phyloP scores from a whole-genome alignment of 2,888 invertebrate species.

The Parasteatoda lunata region DNA sequence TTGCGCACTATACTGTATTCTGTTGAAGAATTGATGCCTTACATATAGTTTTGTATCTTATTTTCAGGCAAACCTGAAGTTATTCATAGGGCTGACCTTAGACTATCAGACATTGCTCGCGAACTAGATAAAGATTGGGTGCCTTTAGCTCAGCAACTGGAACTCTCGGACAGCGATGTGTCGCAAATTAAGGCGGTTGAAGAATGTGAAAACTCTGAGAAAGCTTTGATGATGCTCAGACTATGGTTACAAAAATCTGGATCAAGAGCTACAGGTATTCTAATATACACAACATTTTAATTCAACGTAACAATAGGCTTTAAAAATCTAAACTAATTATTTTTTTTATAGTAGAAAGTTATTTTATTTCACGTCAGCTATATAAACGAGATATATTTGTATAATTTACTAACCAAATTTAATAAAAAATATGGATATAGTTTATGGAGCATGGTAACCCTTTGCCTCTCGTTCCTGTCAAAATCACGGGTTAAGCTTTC shows the following conservation, averaged over 20 bases:
- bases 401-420: no score
- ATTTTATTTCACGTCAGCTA: no score
- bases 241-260: slow-evolving; percentile 88
- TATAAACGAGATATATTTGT: no score
- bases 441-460: no score
- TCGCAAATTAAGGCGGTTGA: slow-evolving; percentile 90
- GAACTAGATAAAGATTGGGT: slow-evolving; percentile 92
- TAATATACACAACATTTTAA: neutral
- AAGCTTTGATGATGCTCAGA: slow-evolving; percentile 93
- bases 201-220: slow-evolving; percentile 86
- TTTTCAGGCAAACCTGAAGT: slow-evolving; percentile 58
- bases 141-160: slow-evolving; percentile 89
- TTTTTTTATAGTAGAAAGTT: no score
- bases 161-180: slow-evolving; percentile 90
- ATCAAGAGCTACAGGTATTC: slow-evolving; percentile 75
- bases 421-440: no score
- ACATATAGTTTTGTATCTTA: neutral
- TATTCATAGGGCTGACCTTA: slow-evolving; percentile 84
- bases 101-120: slow-evolving; percentile 92
- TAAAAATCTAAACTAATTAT: neutral
- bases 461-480: no score
- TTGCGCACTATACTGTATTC: no score
- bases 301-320: neutral
- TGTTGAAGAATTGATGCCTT: no score
- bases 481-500: no score